phyloP scores from a whole-genome alignment of 2,113 vertebrate species.

The Psilopogon haemacephalus region DNA sequence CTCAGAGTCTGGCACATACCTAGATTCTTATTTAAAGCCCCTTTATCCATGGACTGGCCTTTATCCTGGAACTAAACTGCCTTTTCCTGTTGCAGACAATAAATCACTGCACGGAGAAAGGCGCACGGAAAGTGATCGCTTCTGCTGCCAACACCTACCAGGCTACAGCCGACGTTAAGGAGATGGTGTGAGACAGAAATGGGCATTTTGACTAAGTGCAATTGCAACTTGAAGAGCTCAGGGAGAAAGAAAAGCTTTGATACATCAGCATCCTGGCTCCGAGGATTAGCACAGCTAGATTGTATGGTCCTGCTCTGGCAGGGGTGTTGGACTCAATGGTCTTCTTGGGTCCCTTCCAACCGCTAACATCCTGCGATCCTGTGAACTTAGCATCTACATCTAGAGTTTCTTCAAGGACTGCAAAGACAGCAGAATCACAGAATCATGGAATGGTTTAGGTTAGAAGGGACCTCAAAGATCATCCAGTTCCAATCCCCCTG shows the following conservation, averaged over 20 bases:
- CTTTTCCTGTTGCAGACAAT: conserved; percentile 10
- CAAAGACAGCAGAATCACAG: no score
- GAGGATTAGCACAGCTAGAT: neutral
- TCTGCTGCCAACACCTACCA: neutral
- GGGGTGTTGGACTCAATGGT: no score
- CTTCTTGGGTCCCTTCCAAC: no score
- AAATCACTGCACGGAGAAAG: neutral
- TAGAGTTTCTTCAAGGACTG: neutral
- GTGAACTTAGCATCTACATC: neutral
- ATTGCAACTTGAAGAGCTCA: neutral
- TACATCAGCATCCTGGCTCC: neutral
- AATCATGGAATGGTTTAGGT: no score
- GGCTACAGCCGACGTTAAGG: neutral
- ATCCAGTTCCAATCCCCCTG: no score
- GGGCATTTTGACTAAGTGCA: neutral
- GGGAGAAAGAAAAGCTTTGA: neutral
- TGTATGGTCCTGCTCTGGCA: no score
- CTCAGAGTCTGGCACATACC: neutral
- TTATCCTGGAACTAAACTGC: neutral
- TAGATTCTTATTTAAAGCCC: neutral
- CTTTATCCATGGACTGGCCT: neutral
- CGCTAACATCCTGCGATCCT: no score
- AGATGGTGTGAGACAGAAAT: neutral
- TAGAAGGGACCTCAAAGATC: no score
- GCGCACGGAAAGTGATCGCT: neutral